Evolutionary conservation across 2,888 invertebrate species (phyloP), one percentile per base, ranked within the genome.

Genomic region (Germaria angustata): DNA sequence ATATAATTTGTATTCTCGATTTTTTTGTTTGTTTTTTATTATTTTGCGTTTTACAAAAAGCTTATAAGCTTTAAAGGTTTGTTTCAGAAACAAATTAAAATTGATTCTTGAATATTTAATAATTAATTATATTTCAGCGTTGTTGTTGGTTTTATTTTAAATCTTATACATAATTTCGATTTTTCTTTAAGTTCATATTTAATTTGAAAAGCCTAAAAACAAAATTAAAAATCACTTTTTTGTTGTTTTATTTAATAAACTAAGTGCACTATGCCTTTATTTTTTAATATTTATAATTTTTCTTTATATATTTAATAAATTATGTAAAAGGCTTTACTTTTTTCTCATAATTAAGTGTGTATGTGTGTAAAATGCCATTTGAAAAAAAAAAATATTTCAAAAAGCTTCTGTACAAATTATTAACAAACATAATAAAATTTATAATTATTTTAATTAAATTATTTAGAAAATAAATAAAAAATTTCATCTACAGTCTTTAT

Each of bases 401-500:
- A 36, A 57, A 57, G 36, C 22, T 57, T 36, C 9, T 39, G 20
- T 39, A 22, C 7, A 51, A 51, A 11, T 51, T n/a, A 24, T 51
- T 24, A 51, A 24, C n/a, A 24, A 51, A 24, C 51, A 24, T 6
- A 51, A 51, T 51, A 24, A 51, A 7, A 2, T 24, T 24, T 2
- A 24, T 3, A 34, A 15, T 28, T 15, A 28, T 28, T 53, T 32
- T 9, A 28, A 32, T 53, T 3, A 34, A 17, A 28, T 15, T 15
- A 5, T 13, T 28, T 28, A 5, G 28, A 28, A 28, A 65, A 63
- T 1, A 15, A 53, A 53, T 49, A 59, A 7, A 49, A 46, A 28
- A 78, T 79, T 80, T 83, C 86, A 87, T 79, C 88, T 88, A 88
- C 88, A 88, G 88, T 88, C 88, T 88, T 88, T 85, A 84, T 86